phyloP scores from a whole-genome alignment of 2,888 invertebrate genomes.

The Acrobasis consociella region DNA sequence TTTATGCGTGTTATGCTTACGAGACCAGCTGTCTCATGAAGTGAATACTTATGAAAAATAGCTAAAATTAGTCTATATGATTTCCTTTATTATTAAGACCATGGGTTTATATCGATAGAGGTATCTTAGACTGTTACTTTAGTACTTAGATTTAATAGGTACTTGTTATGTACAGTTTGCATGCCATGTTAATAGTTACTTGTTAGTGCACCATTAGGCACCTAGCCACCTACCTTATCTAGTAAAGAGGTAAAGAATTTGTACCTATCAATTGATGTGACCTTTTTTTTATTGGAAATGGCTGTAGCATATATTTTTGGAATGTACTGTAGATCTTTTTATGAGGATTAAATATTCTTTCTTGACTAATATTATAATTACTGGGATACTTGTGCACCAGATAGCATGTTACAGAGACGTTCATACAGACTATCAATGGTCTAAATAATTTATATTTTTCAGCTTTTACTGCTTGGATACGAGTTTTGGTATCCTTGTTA shows the following conservation, averaged over 20 bases:
- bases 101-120: neutral
- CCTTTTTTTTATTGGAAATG: neutral
- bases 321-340: neutral
- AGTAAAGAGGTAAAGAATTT: too few relatives aligned
- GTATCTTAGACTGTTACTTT: neutral
- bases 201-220: too few relatives aligned
- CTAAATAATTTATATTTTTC: conserved; percentile 79
- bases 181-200: neutral
- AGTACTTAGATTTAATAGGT: too few relatives aligned
- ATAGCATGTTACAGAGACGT: conserved; percentile 32
- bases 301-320: neutral
- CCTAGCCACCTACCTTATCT: too few relatives aligned
- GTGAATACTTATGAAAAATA: neutral
- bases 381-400: conserved; percentile 30
- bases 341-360: neutral
- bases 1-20: neutral
- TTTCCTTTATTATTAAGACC: neutral
- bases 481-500: conserved; percentile 73
- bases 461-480: conserved; percentile 78
- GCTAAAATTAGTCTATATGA: neutral
- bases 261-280: neutral
- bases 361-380: neutral
- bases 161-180: too few relatives aligned
- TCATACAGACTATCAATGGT: conserved; percentile 51
- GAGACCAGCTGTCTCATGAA: neutral